These are phyloP conservation scores for Drosophila carrolli DNA, from an alignment of 1,140 invertebrate genomes.

Conservation along the genomic window DNA sequence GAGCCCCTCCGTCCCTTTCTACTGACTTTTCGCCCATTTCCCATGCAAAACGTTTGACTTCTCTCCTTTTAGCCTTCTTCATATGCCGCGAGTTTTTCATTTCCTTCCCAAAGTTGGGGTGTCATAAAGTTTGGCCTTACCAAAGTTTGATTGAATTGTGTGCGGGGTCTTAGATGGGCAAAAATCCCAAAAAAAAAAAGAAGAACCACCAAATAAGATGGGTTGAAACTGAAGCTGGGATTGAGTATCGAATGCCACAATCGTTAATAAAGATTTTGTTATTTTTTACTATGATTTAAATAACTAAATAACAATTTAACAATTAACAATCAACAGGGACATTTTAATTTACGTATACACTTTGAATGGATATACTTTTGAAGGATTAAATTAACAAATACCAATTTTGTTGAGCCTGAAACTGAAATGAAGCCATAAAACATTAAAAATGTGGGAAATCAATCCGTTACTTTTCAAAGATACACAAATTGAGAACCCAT, in stretches of 20 bases:
- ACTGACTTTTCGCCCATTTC: constrained; percentile 69
- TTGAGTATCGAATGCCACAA: background rate
- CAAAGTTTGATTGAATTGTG: constrained; percentile 77
- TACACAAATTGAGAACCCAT: background rate
- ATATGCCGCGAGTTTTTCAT: constrained; percentile 74
- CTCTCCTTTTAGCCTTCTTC: constrained; percentile 36
- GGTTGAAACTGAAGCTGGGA: background rate
- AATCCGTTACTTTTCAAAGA: background rate
- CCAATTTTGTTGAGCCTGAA: no score
- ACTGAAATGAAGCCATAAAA: background rate
- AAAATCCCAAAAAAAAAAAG: background rate
- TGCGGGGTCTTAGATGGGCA: constrained; percentile 10
- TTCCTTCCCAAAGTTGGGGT: constrained; percentile 41
- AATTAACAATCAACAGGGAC: no score
- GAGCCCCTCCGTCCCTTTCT: constrained; percentile 19
- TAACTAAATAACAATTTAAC: background rate
- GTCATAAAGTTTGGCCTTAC: constrained; percentile 63
- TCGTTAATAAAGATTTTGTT: background rate
- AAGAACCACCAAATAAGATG: background rate
- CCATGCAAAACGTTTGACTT: constrained; percentile 72
- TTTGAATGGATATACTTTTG: no score
- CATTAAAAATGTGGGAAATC: background rate
- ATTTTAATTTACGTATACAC: no score
- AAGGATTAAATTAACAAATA: no score
- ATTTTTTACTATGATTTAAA: background rate